phyloP scores from a whole-genome alignment of 2,113 vertebrate genomes.

The Cryptotis parvus region DNA sequence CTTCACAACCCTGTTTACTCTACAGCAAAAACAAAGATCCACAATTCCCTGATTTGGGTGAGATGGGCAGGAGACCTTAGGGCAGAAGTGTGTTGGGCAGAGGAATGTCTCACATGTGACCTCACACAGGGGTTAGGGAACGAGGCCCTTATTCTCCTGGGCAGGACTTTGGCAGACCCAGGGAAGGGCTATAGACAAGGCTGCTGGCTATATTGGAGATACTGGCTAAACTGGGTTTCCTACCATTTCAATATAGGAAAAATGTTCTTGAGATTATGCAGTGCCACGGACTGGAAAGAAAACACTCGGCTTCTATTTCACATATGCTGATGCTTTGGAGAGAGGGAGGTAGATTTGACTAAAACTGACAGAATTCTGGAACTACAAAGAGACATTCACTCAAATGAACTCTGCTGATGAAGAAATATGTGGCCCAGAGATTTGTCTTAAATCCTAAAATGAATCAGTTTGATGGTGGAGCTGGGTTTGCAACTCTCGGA shows the following conservation, averaged over 20 bases:
- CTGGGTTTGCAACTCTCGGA: not conserved
- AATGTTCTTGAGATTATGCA: not conserved
- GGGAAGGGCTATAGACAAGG: not conserved
- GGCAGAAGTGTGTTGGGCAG: not conserved
- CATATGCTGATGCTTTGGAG: not conserved
- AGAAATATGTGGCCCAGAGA: not conserved
- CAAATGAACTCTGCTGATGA: not conserved
- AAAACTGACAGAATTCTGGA: not conserved
- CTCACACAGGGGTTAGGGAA: not conserved
- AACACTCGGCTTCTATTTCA: not conserved
- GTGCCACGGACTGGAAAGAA: not conserved
- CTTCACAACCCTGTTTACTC: slow-evolving; percentile 16
- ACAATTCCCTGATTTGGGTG: not conserved
- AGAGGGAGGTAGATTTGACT: not conserved
- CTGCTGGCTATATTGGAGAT: not conserved
- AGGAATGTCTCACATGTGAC: not conserved
- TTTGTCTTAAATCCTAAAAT: not conserved
- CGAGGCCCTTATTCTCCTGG: not conserved
- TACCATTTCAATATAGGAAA: not conserved
- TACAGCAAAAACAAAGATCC: not conserved
- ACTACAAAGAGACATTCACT: not conserved
- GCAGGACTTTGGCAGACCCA: not conserved
- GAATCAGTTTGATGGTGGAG: not conserved
- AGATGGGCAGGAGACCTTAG: not conserved
- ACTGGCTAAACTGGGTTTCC: not conserved